Evolutionary conservation across 2,888 invertebrate species (phyloP).

Genomic region (Tipula confusa): DNA sequence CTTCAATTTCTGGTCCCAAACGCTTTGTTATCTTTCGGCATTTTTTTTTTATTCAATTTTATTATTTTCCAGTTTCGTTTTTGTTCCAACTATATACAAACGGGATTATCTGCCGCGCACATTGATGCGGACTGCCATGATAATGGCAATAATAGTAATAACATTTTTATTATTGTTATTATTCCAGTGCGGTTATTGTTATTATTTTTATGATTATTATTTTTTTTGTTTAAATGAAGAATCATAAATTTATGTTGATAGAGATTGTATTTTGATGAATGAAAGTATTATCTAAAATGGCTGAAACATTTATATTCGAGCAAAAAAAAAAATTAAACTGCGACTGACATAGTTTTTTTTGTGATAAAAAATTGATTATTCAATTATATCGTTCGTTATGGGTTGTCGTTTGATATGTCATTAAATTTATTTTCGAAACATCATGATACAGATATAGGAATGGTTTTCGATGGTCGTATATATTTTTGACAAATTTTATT

Average conservation of each 20-base stretch:
- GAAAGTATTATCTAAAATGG: not conserved
- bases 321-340: not conserved
- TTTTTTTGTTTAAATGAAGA: not conserved
- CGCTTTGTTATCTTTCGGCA: not conserved
- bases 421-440: not conserved
- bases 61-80: not conserved
- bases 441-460: no score
- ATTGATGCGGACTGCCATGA: not conserved
- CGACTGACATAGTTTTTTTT: not conserved
- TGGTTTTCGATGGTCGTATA: no score
- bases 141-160: not conserved
- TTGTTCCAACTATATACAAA: not conserved
- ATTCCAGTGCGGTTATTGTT: not conserved
- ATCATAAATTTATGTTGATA: constrained; percentile 12
- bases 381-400: not conserved
- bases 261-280: constrained; percentile 7
- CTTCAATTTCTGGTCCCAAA: not conserved
- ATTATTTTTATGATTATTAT: constrained; percentile 1
- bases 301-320: not conserved
- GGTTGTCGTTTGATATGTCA: not conserved
- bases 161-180: not conserved
- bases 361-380: not conserved
- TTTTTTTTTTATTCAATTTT: constrained; percentile 13
- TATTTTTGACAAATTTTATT: no score
- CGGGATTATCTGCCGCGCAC: not conserved